Evolutionary conservation across 1,140 invertebrate species (phyloP), one percentile per base, ranked within the genome.

Genomic region (Hydropsyche tenuis): DNA sequence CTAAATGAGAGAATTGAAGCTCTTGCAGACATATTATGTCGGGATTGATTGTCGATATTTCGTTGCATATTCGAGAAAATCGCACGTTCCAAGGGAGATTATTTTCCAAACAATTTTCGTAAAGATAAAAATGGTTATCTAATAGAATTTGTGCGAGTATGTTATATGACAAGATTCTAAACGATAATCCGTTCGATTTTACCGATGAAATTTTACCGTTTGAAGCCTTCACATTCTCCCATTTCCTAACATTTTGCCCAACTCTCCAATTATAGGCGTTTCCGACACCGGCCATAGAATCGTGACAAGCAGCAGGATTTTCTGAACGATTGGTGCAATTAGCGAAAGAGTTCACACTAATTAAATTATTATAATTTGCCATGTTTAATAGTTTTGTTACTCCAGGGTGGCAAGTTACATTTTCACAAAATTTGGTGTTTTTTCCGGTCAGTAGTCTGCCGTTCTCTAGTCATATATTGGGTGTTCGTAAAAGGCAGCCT

Each of bases 1-100:
- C 76, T 46, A 92, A 84, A 83, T 96, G 91, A 20, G 90, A 86
- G n/a, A 87, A 84, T 85, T 97, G 91, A 72, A 97, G 91, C 88
- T 97, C 94, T 88, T 96, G 94, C 11, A 95, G 83, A 82, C 93
- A 94, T 75, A 96, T 79, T 86, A 95, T 93, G 86, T 96, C 94
- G 45, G 94, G 90, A 74, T 89, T 82, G 11, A 90, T 81, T 11
- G 84, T 81, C 30, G 87, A 79, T 25, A 97, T 90, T 86, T 96
- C 93, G 51, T 89, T 81, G 48, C 89, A 85, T 1, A 98, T 79
- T 46, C 89, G 86, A 0, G 85, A 78, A 75, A 90, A 89, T 66
- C 96, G 85, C 45, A 86, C 83, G 9, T 90, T 83, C 94, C 95
- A 97, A 1, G 84, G 80, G 0, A 97, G 82, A 60, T 87, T 86